Evolutionary conservation across 2,888 invertebrate species (phyloP), one percentile per base, ranked within the genome.

Genomic region (Thecocarcelia acutangulata): DNA sequence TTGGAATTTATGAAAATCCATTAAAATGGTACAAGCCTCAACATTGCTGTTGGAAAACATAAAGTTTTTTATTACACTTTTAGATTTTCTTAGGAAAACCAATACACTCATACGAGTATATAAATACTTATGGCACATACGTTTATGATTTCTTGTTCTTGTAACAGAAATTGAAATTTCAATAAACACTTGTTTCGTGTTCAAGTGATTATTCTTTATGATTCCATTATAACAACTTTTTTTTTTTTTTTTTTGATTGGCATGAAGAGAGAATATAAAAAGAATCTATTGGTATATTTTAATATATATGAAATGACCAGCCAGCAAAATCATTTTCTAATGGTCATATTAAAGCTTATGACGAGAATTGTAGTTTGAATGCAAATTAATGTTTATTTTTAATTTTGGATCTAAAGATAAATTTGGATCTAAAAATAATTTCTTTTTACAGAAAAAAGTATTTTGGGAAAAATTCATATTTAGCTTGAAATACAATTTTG

Each of bases 201-300:
- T 73, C 66, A 76, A 72, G 77, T 74, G 77, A 77, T 82, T 82
- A 82, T 82, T 77, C 64, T 74, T 82, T 77, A 82, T 82, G 73
- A 69, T 69, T 54, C 52, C 33, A 69, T 56, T 44, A 59, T 15
- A 59, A 21, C 21, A 54, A 42, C 15, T 58, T 17, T 64, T 63
- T 19, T 48, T 6, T 24, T 19, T 2, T 9, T 48, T 3, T 52
- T 46, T 40, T 72, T 64, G 54, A 54, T 70, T 78, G 46, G 9
- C 46, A 15, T 44, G 0, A 54, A 5, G 33, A 11, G 0, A 50
- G 6, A 64, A 37, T 33, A 63, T 44, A 28, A 70, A 24, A 9
- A 28, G 2, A 50, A 21, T 37, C 48, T 17, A 19, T 58, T 59
- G 56, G 40, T 1, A 44, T 33, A 59, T 59, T 58, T 58, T 44